These are phyloP conservation scores for Synodontis membranacea DNA, from an alignment of 2,113 vertebrate species.

Conservation along the genomic window DNA sequence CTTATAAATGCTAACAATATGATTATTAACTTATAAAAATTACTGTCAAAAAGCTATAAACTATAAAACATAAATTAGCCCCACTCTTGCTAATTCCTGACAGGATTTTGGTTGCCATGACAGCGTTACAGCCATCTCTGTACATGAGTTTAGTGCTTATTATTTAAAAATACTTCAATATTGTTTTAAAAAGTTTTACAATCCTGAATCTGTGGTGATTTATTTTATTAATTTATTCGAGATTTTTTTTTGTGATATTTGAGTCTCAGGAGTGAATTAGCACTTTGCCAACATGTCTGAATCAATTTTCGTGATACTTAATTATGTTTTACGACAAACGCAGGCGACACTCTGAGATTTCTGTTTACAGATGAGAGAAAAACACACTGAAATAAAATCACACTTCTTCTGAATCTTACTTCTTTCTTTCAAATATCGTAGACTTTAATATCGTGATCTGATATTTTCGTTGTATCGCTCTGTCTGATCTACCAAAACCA, in stretches of 20 bases:
- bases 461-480: too few species aligned
- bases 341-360: too few species aligned
- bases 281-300: neutral
- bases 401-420: neutral
- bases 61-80: neutral
- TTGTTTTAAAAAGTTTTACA: neutral
- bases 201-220: neutral
- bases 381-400: too few species aligned
- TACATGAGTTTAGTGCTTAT: neutral
- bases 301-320: too few species aligned
- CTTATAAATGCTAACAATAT: too few species aligned
- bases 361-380: too few species aligned
- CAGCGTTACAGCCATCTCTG: neutral
- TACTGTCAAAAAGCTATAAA: neutral
- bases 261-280: neutral
- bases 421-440: too few species aligned
- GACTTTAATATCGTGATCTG: too few species aligned
- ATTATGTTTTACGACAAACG: too few species aligned
- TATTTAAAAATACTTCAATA: neutral
- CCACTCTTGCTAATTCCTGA: neutral
- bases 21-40: neutral
- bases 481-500: neutral
- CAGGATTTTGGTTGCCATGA: neutral
- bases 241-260: neutral
- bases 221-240: neutral